phyloP scores from a whole-genome alignment of 2,113 vertebrate species.

The Pardalotus punctatus region DNA sequence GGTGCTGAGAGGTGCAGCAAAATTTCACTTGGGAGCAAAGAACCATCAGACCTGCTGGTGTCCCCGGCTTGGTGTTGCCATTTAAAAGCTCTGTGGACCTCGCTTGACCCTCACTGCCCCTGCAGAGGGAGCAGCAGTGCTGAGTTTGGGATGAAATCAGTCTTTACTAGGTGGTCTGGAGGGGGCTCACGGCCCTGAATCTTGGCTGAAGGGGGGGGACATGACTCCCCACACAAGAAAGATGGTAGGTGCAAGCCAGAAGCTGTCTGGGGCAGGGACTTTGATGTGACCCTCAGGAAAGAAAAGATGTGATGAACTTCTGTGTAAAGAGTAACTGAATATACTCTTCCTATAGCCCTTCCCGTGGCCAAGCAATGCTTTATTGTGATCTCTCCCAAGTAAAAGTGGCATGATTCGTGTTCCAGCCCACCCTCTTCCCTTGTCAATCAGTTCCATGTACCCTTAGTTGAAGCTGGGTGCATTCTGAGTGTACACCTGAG shows the following conservation, averaged over 20 bases:
- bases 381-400: neutral
- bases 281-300: neutral
- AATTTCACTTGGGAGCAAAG: neutral
- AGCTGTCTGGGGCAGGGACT: neutral
- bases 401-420: neutral
- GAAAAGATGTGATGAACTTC: neutral
- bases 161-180: neutral
- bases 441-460: neutral
- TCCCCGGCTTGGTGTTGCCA: neutral
- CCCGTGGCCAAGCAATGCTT: neutral
- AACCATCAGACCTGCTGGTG: neutral
- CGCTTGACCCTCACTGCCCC: neutral
- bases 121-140: neutral
- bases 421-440: neutral
- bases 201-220: neutral
- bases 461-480: neutral
- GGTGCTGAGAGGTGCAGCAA: neutral
- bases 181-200: neutral
- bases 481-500: neutral
- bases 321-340: neutral
- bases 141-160: neutral
- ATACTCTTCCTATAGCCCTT: neutral
- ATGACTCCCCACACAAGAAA: neutral
- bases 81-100: neutral
- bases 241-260: neutral